These are phyloP conservation scores for Falcunculus frontatus DNA, from an alignment of 2,113 vertebrate genomes.

Conservation along the genomic window DNA sequence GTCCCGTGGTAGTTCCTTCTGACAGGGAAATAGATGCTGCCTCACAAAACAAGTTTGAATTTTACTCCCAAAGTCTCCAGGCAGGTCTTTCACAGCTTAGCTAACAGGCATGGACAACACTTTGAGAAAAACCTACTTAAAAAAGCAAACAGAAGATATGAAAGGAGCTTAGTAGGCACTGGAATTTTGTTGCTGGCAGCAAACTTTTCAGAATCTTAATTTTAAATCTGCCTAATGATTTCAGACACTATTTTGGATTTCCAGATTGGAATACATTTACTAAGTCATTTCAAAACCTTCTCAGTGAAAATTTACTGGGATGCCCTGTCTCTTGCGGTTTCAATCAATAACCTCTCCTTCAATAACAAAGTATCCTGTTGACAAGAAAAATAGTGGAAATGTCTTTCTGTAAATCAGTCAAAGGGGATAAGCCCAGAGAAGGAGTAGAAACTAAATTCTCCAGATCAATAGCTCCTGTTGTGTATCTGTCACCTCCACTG, in stretches of 20 bases:
- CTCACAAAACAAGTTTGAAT: conserved; percentile 40
- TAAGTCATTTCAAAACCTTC: neutral
- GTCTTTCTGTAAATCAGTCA: conserved; percentile 7
- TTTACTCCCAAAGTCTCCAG: conserved; percentile 31
- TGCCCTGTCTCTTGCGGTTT: neutral
- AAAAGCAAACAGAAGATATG: neutral
- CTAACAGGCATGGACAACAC: neutral
- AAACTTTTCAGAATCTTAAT: neutral
- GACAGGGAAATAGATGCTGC: conserved; percentile 37
- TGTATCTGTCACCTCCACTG: neutral
- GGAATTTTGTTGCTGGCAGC: neutral
- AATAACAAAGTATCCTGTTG: neutral
- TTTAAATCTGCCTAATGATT: neutral
- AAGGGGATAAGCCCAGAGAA: neutral
- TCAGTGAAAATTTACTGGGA: neutral
- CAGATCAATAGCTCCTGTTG: neutral
- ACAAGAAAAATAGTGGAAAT: neutral
- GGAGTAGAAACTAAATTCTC: neutral
- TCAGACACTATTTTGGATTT: neutral
- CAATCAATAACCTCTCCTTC: neutral
- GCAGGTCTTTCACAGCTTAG: neutral
- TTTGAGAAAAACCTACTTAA: neutral
- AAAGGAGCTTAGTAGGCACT: neutral
- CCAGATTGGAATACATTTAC: neutral
- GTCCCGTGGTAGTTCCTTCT: neutral